Conservation (phyloP, 2,797 vertebrate species). For the Peromyscus eremicus region DNA sequence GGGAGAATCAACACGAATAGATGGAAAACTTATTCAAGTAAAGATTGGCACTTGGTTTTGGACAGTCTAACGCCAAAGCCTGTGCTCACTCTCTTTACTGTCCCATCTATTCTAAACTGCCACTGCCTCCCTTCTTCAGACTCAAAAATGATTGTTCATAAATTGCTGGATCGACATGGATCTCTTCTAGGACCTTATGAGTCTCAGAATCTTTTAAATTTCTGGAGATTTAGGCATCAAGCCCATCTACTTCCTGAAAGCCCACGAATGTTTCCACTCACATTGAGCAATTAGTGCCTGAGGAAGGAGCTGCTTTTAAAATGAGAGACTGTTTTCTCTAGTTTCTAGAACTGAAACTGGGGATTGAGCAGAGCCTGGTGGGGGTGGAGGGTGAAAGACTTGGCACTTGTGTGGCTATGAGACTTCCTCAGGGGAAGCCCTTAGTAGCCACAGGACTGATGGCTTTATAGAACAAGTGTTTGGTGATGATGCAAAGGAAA, state of each 20-base stretch:
- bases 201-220: slow-evolving; percentile 25
- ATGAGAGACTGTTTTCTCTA: not conserved
- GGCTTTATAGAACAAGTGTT: slow-evolving; percentile 33
- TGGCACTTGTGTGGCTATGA: not conserved
- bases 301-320: slow-evolving; percentile 14
- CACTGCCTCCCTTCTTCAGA: slow-evolving; percentile 51
- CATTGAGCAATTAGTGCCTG: accelerated
- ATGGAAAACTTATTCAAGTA: not conserved
- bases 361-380: not conserved
- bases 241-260: not conserved
- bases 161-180: slow-evolving; percentile 65
- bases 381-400: not conserved
- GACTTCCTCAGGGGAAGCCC: not conserved
- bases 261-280: not conserved
- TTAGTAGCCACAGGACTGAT: not conserved
- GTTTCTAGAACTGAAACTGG: not conserved
- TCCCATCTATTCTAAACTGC: not conserved
- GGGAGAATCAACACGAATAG: not conserved
- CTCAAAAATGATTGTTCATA: slow-evolving; percentile 67
- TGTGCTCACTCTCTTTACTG: not conserved
- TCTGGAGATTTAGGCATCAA: not conserved
- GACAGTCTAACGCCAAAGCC: not conserved
- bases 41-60: not conserved
- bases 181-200: slow-evolving; percentile 27
- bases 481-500: not conserved